phyloP scores from a whole-genome alignment of 2,888 invertebrate species.

The Plebejus melissa region DNA sequence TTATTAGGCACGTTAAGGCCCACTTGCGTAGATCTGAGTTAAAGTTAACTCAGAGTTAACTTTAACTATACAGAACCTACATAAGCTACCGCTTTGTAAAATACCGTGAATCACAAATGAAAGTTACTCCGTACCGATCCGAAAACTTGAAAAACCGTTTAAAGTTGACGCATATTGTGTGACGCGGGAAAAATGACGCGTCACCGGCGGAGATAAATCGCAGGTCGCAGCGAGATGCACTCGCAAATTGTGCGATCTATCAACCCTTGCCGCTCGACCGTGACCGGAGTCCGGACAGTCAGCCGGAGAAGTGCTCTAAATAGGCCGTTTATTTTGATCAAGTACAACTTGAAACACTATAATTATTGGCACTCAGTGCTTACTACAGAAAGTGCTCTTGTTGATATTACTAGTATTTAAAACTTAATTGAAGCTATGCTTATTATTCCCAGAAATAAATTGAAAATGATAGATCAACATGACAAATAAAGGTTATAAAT shows the following conservation, averaged over 20 bases:
- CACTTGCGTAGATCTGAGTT: too few relatives aligned
- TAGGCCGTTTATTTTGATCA: background rate
- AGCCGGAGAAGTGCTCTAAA: conserved; percentile 33
- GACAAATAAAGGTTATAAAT: too few relatives aligned
- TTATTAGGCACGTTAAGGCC: too few relatives aligned
- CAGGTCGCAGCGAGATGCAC: conserved; percentile 61
- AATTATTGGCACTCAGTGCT: too few relatives aligned
- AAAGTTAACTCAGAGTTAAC: too few relatives aligned
- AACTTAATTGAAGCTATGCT: too few relatives aligned
- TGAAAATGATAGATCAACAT: too few relatives aligned
- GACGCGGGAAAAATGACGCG: conserved; percentile 62
- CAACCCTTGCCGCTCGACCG: conserved; percentile 67
- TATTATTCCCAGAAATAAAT: too few relatives aligned
- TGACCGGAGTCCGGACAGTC: conserved; percentile 59
- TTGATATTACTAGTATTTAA: too few relatives aligned
- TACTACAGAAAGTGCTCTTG: too few relatives aligned
- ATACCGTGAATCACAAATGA: background rate
- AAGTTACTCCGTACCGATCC: conserved; percentile 10
- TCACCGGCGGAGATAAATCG: conserved; percentile 64
- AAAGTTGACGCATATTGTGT: conserved; percentile 45
- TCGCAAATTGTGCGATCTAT: conserved; percentile 67
- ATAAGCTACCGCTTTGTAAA: background rate
- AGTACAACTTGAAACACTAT: background rate
- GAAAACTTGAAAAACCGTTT: conserved; percentile 36
- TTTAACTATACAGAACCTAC: background rate